These are phyloP conservation scores for Pyrochroa serraticornis DNA, from an alignment of 2,888 invertebrate species.

Conservation along the genomic window DNA sequence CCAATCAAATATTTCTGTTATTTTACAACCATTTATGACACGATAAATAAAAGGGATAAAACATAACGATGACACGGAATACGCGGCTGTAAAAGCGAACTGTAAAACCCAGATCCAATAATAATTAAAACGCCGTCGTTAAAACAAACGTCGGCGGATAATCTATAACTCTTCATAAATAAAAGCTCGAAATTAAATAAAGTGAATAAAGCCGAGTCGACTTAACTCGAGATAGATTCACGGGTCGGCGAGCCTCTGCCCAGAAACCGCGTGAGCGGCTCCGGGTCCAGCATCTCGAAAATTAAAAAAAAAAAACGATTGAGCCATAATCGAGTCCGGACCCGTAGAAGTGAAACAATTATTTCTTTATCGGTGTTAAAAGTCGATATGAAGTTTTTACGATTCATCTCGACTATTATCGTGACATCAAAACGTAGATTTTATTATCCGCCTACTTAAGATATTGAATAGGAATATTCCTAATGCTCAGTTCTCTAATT, in stretches of 20 bases:
- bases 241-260: constrained; percentile 42
- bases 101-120: constrained; percentile 43
- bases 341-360: constrained; percentile 6
- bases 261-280: constrained; percentile 40
- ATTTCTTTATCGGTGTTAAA: constrained; percentile 20
- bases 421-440: constrained; percentile 16
- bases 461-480: constrained; percentile 42
- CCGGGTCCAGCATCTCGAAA: constrained; percentile 7
- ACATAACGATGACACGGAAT: constrained; percentile 42
- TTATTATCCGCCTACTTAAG: constrained; percentile 40
- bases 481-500: constrained; percentile 52
- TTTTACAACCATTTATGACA: constrained; percentile 47
- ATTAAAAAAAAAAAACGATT: neutral
- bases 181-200: constrained; percentile 40
- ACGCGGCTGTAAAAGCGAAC: constrained; percentile 41
- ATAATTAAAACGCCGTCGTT: constrained; percentile 45
- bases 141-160: constrained; percentile 46
- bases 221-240: constrained; percentile 46
- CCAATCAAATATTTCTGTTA: constrained; percentile 45
- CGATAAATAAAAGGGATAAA: constrained; percentile 45
- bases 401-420: constrained; percentile 23
- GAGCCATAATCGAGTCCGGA: neutral
- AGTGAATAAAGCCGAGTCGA: constrained; percentile 44
- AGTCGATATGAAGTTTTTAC: constrained; percentile 21
- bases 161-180: constrained; percentile 45